Evolutionary conservation across 92 coral and sea anemone species (phyloP), one percentile per base, ranked within the genome.

Genomic region (Heliopora coerulea): DNA sequence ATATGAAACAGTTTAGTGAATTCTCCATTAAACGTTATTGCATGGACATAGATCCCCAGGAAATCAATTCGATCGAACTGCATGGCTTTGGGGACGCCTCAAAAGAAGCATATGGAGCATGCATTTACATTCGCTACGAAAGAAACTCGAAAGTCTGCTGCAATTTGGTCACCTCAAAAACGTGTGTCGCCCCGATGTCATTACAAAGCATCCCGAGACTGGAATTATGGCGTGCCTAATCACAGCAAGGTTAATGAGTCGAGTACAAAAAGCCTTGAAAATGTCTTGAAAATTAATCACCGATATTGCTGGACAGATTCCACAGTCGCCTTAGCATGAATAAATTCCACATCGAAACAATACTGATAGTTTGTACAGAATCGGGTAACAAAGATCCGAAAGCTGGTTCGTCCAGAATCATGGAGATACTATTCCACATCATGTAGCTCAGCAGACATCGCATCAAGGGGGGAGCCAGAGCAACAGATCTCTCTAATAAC

Each of bases 11-110:
- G 49, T 39, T 29, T 41, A 39, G 48, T 31, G 74, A 63, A 49
- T 18, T 75, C 27, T 41, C 73, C 24, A 42, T 75, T n/a, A 41
- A 64, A 29, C 69, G 81, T n/a, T 49, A 73, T 41, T 76, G 61
- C 57, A 8, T 29, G 42, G 74, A 63, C 26, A 14, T 27, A 27
- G 65, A 59, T 13, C 15, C 13, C 11, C 33, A 59, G 11, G 65
- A 59, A 32, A 56, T 65, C 20, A 12, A 26, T 54, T 78, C 82
- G 20, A 57, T 60, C 40, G 63, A 78, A 56, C 62, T 78, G 17
- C 82, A 64, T 63, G 82, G 73, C 33, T 78, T 78, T 41, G 69
- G 82, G 35, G 64, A 63, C 60, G 72, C 74, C 39, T 78, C 74
- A 7, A 65, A 78, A 24, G 37, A 30, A 52, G 73, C 74, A 10